These are phyloP conservation scores for Haliclona indistincta DNA, from an alignment of 37 sponge, comb jelly and placozoan genomes.

Conservation along the genomic window DNA sequence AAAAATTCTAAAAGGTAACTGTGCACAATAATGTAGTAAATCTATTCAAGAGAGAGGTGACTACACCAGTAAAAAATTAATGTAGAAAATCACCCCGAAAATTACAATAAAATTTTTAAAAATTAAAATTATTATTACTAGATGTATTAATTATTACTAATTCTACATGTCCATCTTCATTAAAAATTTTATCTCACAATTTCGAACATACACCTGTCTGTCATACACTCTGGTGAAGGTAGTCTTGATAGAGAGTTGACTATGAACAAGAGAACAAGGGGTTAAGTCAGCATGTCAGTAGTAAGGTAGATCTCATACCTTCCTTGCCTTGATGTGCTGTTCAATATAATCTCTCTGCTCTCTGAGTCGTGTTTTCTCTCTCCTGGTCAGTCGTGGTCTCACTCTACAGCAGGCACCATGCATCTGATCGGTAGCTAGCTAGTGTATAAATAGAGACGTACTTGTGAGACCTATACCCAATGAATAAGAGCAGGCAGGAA, in stretches of 20 bases:
- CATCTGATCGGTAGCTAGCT: background rate
- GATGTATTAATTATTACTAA: background rate
- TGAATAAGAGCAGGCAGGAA: no score
- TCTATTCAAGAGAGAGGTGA: no score
- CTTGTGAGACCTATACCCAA: background rate
- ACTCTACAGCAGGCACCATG: background rate
- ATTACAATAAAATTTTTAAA: background rate
- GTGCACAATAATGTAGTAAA: no score
- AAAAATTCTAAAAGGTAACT: no score
- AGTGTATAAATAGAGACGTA: background rate
- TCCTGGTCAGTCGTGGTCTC: background rate
- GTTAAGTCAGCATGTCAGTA: background rate
- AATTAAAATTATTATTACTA: background rate
- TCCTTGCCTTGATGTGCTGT: background rate
- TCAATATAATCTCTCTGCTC: background rate
- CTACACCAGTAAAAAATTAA: no score
- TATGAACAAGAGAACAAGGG: background rate
- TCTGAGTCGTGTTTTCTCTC: background rate
- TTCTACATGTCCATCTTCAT: background rate
- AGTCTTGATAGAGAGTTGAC: constrained; percentile 5
- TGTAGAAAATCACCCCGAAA: no score
- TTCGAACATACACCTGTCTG: background rate
- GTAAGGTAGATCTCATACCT: background rate
- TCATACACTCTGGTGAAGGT: background rate
- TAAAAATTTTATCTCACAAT: background rate